Conservation (phyloP, 2,797 vertebrate genomes). For the Cossypha heuglini region DNA sequence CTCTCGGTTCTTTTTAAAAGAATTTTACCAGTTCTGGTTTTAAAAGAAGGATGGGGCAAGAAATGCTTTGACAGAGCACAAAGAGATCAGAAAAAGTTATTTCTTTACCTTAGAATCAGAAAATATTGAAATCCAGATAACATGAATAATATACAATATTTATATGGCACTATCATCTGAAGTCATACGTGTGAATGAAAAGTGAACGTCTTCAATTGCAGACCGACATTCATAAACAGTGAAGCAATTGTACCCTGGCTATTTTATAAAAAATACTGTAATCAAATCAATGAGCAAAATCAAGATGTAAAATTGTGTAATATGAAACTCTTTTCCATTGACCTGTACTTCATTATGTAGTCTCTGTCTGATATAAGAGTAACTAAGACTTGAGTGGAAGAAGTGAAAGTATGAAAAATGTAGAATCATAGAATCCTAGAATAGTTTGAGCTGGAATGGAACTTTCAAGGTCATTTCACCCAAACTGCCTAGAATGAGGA, state of each 20-base stretch:
- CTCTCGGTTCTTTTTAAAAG: neutral
- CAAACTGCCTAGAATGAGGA: neutral
- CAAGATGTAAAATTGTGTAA: neutral
- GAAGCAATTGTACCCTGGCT: neutral
- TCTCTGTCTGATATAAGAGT: neutral
- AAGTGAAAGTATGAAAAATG: neutral
- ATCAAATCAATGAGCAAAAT: neutral
- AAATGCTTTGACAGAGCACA: neutral
- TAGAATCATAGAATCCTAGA: neutral
- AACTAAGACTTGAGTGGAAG: neutral
- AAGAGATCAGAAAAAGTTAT: neutral
- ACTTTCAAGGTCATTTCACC: neutral
- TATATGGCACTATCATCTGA: neutral
- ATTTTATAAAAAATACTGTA: neutral
- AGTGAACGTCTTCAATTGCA: neutral
- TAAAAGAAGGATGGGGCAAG: neutral
- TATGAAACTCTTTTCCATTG: neutral
- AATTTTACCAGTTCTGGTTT: neutral
- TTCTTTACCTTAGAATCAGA: neutral
- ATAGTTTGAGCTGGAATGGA: neutral
- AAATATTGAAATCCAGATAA: neutral
- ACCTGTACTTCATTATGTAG: neutral
- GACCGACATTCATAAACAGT: neutral
- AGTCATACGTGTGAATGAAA: neutral
- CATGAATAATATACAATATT: neutral